phyloP scores from a whole-genome alignment of 2,888 invertebrate species.

The Fragum whitleyi region DNA sequence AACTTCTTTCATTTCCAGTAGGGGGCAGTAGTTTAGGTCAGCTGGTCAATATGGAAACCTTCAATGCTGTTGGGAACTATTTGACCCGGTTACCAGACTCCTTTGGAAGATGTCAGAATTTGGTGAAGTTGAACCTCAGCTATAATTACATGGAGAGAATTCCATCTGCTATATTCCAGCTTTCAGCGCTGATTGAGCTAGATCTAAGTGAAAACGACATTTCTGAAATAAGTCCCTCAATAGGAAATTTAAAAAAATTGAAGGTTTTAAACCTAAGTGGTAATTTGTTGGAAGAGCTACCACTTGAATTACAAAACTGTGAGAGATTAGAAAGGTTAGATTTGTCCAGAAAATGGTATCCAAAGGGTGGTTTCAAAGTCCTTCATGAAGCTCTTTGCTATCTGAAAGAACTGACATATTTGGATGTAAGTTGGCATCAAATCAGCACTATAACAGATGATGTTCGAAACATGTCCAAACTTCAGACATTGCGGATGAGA shows the following conservation, averaged over 20 bases:
- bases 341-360: constrained; percentile 80
- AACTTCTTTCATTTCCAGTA: constrained; percentile 78
- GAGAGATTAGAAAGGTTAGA: constrained; percentile 74
- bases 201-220: constrained; percentile 78
- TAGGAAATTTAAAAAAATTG: constrained; percentile 73
- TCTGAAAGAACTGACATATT: constrained; percentile 70
- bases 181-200: constrained; percentile 70
- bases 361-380: constrained; percentile 72
- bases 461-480: constrained; percentile 73
- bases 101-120: constrained; percentile 73
- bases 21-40: constrained; percentile 78
- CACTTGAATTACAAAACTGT: constrained; percentile 72
- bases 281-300: constrained; percentile 74
- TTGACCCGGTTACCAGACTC: constrained; percentile 73
- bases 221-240: constrained; percentile 65
- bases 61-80: constrained; percentile 79
- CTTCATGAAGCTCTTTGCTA: constrained; percentile 75
- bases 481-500: constrained; percentile 74
- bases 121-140: constrained; percentile 74
- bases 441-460: constrained; percentile 78
- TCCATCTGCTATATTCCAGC: constrained; percentile 72
- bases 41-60: constrained; percentile 73
- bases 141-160: constrained; percentile 77
- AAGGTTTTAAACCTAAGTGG: constrained; percentile 74
- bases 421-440: constrained; percentile 80